Evolutionary conservation across 23 tunicate genomes (phyloP).

Genomic region (Clavelina lepadiformis): DNA sequence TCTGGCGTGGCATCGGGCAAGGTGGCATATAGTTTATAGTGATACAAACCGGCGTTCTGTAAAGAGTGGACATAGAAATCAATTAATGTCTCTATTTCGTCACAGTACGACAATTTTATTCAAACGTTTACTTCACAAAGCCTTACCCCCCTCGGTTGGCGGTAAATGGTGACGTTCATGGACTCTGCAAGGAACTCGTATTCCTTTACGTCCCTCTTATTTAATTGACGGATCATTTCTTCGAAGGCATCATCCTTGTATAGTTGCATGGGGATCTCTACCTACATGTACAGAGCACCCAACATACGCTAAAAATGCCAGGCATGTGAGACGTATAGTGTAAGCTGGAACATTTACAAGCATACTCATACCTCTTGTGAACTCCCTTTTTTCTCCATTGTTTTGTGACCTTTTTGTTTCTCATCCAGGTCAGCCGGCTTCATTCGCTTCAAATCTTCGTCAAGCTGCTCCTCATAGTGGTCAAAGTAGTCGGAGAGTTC

Average conservation of each 20-base stretch:
- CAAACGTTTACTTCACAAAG: background rate
- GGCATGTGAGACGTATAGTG: background rate
- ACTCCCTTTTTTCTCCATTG: constrained; percentile 1
- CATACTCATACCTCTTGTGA: background rate
- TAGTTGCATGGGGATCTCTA: constrained; percentile 48
- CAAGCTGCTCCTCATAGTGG: constrained; percentile 43
- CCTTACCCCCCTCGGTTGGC: constrained; percentile 75
- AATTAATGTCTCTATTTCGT: constrained; percentile 1
- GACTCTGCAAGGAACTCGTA: constrained; percentile 79
- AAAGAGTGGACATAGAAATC: background rate
- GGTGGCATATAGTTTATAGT: constrained; percentile 80
- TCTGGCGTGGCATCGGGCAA: constrained; percentile 75
- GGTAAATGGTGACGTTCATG: constrained; percentile 64
- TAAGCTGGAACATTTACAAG: background rate
- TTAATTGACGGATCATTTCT: constrained; percentile 53
- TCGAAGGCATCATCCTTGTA: constrained; percentile 60
- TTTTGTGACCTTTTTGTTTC: too few relatives aligned
- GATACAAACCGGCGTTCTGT: constrained; percentile 62
- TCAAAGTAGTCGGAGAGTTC: constrained; percentile 44
- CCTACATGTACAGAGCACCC: too few relatives aligned
- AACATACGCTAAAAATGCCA: background rate
- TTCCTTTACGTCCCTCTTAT: constrained; percentile 30
- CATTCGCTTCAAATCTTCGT: constrained; percentile 40
- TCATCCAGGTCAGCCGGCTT: too few relatives aligned
- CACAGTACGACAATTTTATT: background rate